These are phyloP conservation scores for Stictonetta naevosa DNA, from an alignment of 2,113 vertebrate species.

Conservation along the genomic window DNA sequence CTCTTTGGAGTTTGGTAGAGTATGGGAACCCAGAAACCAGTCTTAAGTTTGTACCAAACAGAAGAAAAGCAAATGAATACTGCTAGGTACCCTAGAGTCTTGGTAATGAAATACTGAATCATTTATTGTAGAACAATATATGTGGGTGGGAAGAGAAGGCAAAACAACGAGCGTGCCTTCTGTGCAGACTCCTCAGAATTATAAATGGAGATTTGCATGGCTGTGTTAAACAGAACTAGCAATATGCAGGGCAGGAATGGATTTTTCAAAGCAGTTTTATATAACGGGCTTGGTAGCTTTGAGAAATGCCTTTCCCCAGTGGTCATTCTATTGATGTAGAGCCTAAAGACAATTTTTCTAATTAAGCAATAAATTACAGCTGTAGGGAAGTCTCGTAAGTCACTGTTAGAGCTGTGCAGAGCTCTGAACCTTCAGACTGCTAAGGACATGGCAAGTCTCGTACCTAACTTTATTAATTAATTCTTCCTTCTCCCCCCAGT, in stretches of 20 bases:
- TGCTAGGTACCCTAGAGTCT: not conserved
- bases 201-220: conserved; percentile 6
- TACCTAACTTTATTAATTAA: not conserved
- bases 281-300: conserved; percentile 18
- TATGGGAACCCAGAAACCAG: not conserved
- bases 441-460: not conserved
- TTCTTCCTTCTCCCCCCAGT: not conserved
- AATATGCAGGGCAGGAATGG: conserved; percentile 4
- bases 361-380: conserved; percentile 67
- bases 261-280: conserved; percentile 39
- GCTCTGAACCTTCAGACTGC: conserved; percentile 2
- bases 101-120: not conserved
- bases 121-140: conserved; percentile 15
- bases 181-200: not conserved
- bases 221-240: conserved; percentile 38
- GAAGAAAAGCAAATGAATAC: not conserved
- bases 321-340: conserved; percentile 43
- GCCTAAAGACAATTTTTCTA: conserved; percentile 53
- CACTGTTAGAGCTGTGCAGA: conserved; percentile 9
- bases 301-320: conserved; percentile 57
- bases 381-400: conserved; percentile 30
- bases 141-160: not conserved
- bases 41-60: not conserved
- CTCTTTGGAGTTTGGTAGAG: not conserved
- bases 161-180: not conserved